phyloP scores from a whole-genome alignment of 2,888 invertebrate genomes.

The Eilema depressum region DNA sequence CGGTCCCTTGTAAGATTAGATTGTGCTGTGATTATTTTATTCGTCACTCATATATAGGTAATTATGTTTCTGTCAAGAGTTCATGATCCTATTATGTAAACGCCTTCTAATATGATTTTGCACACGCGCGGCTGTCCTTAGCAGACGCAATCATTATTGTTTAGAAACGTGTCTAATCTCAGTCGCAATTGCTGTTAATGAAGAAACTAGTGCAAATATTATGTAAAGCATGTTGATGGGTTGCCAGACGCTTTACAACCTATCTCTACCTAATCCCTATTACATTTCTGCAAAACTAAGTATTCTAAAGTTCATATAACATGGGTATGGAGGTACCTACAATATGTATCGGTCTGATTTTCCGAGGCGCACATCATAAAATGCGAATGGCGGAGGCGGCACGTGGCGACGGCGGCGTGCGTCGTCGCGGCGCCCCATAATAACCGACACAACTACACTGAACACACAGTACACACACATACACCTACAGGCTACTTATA shows the following conservation, averaged over 20 bases:
- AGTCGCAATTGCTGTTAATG: too few species aligned
- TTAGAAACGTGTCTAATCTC: too few species aligned
- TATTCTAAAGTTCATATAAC: neutral
- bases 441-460: constrained; percentile 24
- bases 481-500: constrained; percentile 16
- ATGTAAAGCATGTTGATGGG: neutral
- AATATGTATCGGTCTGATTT: constrained; percentile 17
- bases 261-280: neutral
- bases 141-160: too few species aligned
- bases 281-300: neutral
- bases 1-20: too few species aligned
- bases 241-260: neutral
- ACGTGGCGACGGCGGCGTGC: constrained; percentile 39
- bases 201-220: too few species aligned
- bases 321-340: neutral
- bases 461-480: too few species aligned
- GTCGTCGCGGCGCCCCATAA: constrained; percentile 42
- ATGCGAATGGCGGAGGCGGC: constrained; percentile 29
- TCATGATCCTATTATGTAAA: too few species aligned
- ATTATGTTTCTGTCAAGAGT: too few species aligned
- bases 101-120: too few species aligned
- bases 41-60: too few species aligned
- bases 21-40: too few species aligned
- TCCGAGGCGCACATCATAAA: constrained; percentile 22
- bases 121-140: too few species aligned